A percentile compares a stretch with the other conserved stretches of the same genome.
These are phyloP conservation scores for Nomada fabriciana DNA, from an alignment of 2,888 invertebrate species.

Conservation along the genomic window DNA sequence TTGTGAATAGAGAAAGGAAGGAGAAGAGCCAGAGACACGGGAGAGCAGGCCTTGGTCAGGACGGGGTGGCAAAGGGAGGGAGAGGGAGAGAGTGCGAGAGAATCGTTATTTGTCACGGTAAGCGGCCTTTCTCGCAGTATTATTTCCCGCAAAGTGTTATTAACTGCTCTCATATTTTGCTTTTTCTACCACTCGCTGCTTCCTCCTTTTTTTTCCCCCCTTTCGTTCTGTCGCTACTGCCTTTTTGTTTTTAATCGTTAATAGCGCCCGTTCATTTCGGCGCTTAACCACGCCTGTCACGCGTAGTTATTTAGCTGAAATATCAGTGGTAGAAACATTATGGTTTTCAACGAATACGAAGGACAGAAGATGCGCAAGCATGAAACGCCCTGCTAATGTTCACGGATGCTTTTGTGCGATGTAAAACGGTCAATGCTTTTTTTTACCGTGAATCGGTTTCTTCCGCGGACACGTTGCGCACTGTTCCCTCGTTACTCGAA, in stretches of 20 bases:
- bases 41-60: slow-evolving; percentile 22
- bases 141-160: slow-evolving; percentile 84
- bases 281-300: slow-evolving; percentile 80
- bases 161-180: slow-evolving; percentile 84
- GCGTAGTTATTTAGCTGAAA: slow-evolving; percentile 82
- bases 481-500: too few species aligned
- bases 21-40: slow-evolving; percentile 36
- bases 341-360: slow-evolving; percentile 51
- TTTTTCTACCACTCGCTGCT: slow-evolving; percentile 79
- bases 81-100: slow-evolving; percentile 70
- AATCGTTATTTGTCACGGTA: slow-evolving; percentile 83
- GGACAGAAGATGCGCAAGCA: slow-evolving; percentile 1
- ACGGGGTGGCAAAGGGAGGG: slow-evolving; percentile 13
- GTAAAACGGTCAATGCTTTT: too few species aligned
- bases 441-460: too few species aligned
- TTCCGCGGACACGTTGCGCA: too few species aligned
- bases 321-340: slow-evolving; percentile 76
- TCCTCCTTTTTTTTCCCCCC: slow-evolving; percentile 63
- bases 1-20: slow-evolving; percentile 47
- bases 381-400: background rate
- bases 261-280: slow-evolving; percentile 83
- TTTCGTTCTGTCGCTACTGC: slow-evolving; percentile 68
- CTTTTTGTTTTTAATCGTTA: slow-evolving; percentile 81
- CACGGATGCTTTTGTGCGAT: too few species aligned
- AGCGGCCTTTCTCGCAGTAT: slow-evolving; percentile 84